These are phyloP conservation scores for Dicyrtomina minuta DNA, from an alignment of 2,888 invertebrate genomes.

Conservation along the genomic window DNA sequence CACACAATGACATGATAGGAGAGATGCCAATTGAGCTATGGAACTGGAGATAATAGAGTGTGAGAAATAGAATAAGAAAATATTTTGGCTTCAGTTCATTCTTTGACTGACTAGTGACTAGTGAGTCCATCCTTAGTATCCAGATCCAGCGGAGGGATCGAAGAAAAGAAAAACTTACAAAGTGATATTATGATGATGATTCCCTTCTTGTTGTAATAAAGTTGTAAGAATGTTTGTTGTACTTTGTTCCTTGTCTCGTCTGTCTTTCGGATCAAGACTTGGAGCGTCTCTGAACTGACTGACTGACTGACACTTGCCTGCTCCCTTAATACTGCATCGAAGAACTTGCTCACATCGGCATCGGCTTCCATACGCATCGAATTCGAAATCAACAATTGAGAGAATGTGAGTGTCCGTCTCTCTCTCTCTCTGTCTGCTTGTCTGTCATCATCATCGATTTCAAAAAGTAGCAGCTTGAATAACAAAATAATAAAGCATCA, in stretches of 20 bases:
- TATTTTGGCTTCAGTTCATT: constrained; percentile 26
- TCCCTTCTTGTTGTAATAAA: too few relatives aligned
- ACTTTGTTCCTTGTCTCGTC: neutral
- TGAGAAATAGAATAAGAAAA: constrained; percentile 21
- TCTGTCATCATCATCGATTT: constrained; percentile 33
- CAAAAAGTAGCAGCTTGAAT: constrained; percentile 33
- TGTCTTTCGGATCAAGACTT: too few relatives aligned
- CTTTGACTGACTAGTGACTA: neutral
- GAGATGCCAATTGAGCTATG: too few relatives aligned
- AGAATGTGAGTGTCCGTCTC: neutral
- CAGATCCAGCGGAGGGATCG: too few relatives aligned
- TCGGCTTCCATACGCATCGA: too few relatives aligned
- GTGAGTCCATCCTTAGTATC: too few relatives aligned
- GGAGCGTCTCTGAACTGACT: too few relatives aligned
- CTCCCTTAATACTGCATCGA: neutral
- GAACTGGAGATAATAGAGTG: neutral
- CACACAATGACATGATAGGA: neutral
- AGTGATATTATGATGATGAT: neutral
- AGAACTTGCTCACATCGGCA: too few relatives aligned
- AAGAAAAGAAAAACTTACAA: neutral
- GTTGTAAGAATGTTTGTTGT: neutral
- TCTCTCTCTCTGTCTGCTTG: constrained; percentile 6
- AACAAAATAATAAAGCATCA: constrained; percentile 12
- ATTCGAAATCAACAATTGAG: too few relatives aligned
- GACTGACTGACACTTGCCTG: neutral